These are phyloP conservation scores for Vultur gryphus DNA, from an alignment of 2,797 vertebrate species.

Conservation along the genomic window DNA sequence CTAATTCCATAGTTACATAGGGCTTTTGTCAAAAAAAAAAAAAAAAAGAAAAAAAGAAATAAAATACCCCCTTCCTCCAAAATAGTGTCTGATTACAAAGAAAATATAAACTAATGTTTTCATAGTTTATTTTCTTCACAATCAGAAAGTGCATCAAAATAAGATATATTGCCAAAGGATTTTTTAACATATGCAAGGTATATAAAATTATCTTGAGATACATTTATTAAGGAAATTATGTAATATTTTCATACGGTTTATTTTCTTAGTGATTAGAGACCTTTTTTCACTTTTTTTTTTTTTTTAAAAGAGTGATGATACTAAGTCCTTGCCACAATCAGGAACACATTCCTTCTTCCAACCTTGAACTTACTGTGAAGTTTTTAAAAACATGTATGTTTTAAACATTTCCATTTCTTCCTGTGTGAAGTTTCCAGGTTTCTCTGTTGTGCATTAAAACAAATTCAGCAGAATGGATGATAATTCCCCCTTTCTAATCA, in stretches of 20 bases:
- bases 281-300: background rate
- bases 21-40: background rate
- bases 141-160: background rate
- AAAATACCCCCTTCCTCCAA: background rate
- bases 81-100: background rate
- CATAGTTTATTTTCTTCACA: background rate
- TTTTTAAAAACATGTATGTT: background rate
- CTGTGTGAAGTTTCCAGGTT: background rate
- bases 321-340: background rate
- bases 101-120: background rate
- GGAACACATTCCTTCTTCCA: background rate
- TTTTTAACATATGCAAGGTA: background rate
- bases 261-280: background rate
- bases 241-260: background rate
- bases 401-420: background rate
- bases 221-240: background rate
- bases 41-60: background rate
- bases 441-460: background rate
- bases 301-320: background rate
- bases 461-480: background rate
- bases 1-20: background rate
- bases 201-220: background rate
- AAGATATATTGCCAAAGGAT: background rate
- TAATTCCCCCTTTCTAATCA: background rate
- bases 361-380: background rate